phyloP scores from a whole-genome alignment of 2,888 invertebrate genomes.

The Smittia sp. region DNA sequence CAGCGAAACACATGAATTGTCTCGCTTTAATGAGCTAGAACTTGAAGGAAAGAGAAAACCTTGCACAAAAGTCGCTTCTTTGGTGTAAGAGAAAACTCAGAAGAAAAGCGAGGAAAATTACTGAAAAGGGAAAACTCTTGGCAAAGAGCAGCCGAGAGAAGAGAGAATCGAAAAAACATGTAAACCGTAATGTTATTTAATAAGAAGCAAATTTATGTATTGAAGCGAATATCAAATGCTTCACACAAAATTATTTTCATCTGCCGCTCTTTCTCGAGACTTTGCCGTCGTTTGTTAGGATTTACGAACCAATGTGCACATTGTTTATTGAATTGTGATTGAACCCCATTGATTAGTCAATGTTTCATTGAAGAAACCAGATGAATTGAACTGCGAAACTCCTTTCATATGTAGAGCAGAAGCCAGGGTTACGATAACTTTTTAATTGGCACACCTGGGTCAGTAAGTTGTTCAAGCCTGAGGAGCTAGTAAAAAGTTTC shows the following conservation, averaged over 20 bases:
- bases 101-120: not conserved
- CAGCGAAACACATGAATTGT: not conserved
- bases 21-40: slow-evolving; percentile 18
- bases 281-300: not conserved
- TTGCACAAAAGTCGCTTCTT: not conserved
- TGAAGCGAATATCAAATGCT: not conserved
- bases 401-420: not conserved
- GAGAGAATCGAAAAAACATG: not conserved
- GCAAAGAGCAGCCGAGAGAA: not conserved
- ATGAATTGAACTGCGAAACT: no score
- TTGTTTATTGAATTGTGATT: not conserved
- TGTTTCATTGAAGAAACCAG: not conserved
- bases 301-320: not conserved
- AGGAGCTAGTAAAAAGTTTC: no score
- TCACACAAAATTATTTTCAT: not conserved
- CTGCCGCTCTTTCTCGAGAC: not conserved
- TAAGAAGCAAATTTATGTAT: slow-evolving; percentile 1
- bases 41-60: not conserved
- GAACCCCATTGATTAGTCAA: not conserved
- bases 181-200: slow-evolving; percentile 9
- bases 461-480: no score
- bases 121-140: not conserved
- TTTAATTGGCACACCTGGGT: not conserved
- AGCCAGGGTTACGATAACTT: not conserved
- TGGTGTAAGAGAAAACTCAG: not conserved